Evolutionary conservation across 1,140 invertebrate genomes (phyloP).

Genomic region (Bombus huntii): DNA sequence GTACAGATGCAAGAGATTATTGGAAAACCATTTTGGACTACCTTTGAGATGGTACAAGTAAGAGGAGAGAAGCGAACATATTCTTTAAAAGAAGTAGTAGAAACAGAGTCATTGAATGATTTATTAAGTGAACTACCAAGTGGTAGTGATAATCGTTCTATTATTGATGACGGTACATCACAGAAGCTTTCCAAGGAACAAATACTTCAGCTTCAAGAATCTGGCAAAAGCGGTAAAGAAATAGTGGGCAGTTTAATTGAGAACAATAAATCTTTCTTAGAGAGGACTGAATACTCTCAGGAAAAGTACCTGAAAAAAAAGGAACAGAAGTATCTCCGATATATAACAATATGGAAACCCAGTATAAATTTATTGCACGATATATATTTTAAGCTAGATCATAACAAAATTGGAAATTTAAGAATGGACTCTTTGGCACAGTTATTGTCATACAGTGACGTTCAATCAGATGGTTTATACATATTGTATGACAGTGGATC

Average conservation of each 20-base stretch:
- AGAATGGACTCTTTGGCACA: conserved; percentile 94
- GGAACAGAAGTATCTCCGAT: conserved; percentile 94
- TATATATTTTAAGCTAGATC: conserved; percentile 90
- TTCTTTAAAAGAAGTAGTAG: conserved; percentile 82
- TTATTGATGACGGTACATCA: conserved; percentile 92
- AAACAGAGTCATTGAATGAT: conserved; percentile 75
- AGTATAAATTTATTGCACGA: conserved; percentile 89
- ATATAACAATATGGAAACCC: conserved; percentile 89
- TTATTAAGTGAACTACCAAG: conserved; percentile 77
- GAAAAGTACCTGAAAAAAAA: conserved; percentile 98
- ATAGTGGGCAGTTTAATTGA: conserved; percentile 94
- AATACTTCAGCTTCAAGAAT: conserved; percentile 89
- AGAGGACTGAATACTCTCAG: conserved; percentile 96
- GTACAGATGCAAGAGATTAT: conserved; percentile 88
- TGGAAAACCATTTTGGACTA: conserved; percentile 89
- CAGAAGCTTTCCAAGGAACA: conserved; percentile 93
- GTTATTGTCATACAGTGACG: conserved; percentile 91
- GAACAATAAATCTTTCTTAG: conserved; percentile 93
- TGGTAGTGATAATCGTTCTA: conserved; percentile 92
- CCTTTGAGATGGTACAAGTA: conserved; percentile 90
- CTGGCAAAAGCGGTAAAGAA: conserved; percentile 89
- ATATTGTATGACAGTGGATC: conserved; percentile 94
- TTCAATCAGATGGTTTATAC: conserved; percentile 90
- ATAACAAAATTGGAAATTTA: conserved; percentile 90
- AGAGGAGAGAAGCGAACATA: conserved; percentile 84